phyloP scores from a whole-genome alignment of 1,140 invertebrate genomes.

The Paraescarpia echinospica region DNA sequence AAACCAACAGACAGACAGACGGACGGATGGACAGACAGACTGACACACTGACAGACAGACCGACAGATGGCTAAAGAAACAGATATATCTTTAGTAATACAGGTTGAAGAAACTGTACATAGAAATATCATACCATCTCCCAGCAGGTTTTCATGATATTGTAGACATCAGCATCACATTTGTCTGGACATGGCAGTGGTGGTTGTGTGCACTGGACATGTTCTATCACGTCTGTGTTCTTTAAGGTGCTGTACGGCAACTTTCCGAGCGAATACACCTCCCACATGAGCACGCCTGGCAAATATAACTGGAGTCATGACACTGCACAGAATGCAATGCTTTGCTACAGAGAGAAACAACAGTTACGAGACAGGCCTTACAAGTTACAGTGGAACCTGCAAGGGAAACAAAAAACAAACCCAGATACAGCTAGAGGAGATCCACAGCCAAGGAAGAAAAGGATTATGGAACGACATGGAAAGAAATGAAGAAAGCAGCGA shows the following conservation, averaged over 20 bases:
- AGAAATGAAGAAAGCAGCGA: too few relatives aligned
- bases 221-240: constrained; percentile 70
- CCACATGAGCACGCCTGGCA: constrained; percentile 88
- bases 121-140: not conserved
- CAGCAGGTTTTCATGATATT: not conserved
- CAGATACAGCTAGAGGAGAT: too few relatives aligned
- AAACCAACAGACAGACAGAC: too few relatives aligned
- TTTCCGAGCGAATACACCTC: constrained; percentile 51
- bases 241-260: constrained; percentile 62
- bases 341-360: not conserved
- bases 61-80: too few relatives aligned
- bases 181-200: not conserved
- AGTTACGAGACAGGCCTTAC: too few relatives aligned
- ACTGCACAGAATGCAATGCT: not conserved
- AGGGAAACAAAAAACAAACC: too few relatives aligned
- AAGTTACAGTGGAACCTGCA: too few relatives aligned
- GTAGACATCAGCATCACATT: not conserved
- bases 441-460: too few relatives aligned
- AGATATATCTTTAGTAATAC: not conserved
- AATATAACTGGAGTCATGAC: not conserved
- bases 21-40: too few relatives aligned
- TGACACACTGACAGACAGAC: too few relatives aligned
- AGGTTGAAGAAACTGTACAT: not conserved
- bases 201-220: constrained; percentile 44
- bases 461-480: too few relatives aligned